A percentile compares a stretch with the other conserved stretches of the same genome.
Conservation (phyloP, 2,888 invertebrate species). For the Rhagonycha fulva region DNA sequence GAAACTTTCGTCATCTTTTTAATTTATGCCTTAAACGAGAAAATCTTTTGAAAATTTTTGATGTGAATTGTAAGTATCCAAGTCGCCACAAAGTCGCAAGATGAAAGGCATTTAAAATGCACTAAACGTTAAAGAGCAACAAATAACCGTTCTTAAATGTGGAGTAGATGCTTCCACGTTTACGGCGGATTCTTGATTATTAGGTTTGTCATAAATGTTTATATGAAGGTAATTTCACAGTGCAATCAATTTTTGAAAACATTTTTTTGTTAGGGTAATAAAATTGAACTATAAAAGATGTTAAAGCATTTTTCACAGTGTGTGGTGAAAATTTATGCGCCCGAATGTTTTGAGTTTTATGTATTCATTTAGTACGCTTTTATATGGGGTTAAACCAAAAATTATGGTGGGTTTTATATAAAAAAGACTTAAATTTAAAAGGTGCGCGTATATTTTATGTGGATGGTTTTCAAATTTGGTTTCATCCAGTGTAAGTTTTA, state of each 20-base stretch:
- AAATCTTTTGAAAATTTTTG: background rate
- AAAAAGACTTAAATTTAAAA: background rate
- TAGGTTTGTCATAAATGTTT: background rate
- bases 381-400: background rate
- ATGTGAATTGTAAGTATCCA: background rate
- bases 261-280: background rate
- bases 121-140: background rate
- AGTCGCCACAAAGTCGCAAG: background rate
- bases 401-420: background rate
- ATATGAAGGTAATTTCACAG: background rate
- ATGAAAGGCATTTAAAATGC: background rate
- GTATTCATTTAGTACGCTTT: background rate
- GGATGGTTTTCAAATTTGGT: too few species aligned
- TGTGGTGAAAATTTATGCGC: background rate
- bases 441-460: background rate
- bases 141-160: background rate
- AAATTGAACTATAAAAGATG: background rate
- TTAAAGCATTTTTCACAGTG: background rate
- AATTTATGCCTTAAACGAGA: background rate
- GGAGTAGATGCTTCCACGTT: background rate
- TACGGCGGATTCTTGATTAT: background rate
- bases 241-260: background rate
- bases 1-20: too few species aligned
- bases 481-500: too few species aligned
- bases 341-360: background rate